Base-by-base conservation (phyloP, 1,140 invertebrate species). In the Papilio dardanus region DNA sequence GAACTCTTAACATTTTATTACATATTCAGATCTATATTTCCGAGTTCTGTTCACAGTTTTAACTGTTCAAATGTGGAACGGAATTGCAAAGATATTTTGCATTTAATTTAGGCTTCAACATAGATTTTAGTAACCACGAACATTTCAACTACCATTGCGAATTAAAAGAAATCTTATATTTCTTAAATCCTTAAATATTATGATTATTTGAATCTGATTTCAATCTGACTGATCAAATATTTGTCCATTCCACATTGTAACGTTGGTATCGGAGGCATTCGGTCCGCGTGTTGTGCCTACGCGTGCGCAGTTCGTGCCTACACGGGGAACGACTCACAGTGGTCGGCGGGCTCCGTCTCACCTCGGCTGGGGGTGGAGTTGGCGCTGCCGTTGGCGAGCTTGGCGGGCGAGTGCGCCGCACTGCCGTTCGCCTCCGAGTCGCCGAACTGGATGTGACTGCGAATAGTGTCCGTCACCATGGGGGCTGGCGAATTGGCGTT, bases 401-500 rank as follows among this genome's bases (percentile, higher is more conserved):
- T 89, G 75, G 81, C 83, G 10, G 87, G 89, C 33, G 86, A 89
- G 75, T 89, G 86, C n/a, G 81, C 40, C 2, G 86, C 86, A 77
- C 88, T 89, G 69, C 83, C 90, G 82, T 91, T 93, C 82, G 79
- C 81, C 71, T 88, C 82, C 3, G 82, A 71, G 74, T 92, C 90
- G 7, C 90, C 90, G 77, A 94, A 93, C 80, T 91, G 91, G 76
- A 94, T 94, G 86, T 93, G 83, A 82, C 92, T 93, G 78, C 91
- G 90, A 71, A 91, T 91, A 1, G 87, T 93, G 81, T 93, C 91
- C 33, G 90, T 94, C 71, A 92, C 86, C 89, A 92, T 88, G 16
- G 91, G 88, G 2, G 86, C 81, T 12, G 84, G 84, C 0, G 83
- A 80, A 75, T 84, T 83, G 78, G 82, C 78, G 16, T 40, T 81